Percentiles rank a stretch among this genome's conserved stretches.
phyloP scores from a whole-genome alignment of 2,113 vertebrate species.

The Pelusios castaneus region DNA sequence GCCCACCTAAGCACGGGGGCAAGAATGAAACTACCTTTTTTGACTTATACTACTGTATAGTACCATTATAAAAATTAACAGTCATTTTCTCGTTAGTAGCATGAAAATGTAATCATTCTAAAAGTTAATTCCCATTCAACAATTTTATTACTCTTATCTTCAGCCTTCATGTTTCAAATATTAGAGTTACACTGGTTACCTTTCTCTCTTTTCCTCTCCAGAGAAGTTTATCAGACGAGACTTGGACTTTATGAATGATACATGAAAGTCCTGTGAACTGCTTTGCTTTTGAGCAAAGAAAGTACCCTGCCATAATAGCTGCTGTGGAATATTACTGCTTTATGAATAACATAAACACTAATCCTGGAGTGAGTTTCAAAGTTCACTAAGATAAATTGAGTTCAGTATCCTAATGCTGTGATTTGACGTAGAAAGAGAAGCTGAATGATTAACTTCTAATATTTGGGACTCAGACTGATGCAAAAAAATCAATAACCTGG shows the following conservation, averaged over 20 bases:
- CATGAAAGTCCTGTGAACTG: background rate
- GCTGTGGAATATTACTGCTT: background rate
- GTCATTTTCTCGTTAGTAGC: background rate
- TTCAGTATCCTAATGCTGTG: background rate
- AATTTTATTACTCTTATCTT: background rate
- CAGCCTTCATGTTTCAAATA: background rate
- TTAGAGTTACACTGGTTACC: background rate
- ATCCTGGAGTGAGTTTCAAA: background rate
- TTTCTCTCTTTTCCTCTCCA: background rate
- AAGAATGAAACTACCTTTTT: background rate
- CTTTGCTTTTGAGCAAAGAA: background rate
- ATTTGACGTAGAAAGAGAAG: background rate
- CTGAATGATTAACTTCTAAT: background rate
- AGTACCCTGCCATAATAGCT: background rate
- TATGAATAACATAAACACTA: background rate
- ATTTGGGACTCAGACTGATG: background rate
- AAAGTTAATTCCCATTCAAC: background rate
- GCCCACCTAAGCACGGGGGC: background rate
- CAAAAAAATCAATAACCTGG: background rate
- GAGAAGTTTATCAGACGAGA: background rate
- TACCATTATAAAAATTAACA: background rate
- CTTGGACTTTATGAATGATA: background rate
- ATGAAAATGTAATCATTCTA: background rate
- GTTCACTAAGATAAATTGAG: background rate
- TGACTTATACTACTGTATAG: background rate